Base-by-base conservation (phyloP, 2,113 vertebrate species). In the Meleagris gallopavo region DNA sequence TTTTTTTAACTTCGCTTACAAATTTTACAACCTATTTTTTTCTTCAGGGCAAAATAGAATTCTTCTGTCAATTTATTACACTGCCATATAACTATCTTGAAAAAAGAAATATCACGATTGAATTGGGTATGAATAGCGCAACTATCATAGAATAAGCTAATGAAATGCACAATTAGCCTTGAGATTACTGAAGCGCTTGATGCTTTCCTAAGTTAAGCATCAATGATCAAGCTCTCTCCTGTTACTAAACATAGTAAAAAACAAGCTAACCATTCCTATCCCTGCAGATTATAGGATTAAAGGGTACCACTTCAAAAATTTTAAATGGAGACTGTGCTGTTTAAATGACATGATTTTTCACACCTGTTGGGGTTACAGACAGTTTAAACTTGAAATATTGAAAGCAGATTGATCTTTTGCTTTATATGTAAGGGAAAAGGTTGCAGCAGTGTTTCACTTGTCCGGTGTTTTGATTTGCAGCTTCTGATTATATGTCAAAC, bases 91-190 rank as follows among this genome's bases (percentile, higher is more conserved):
- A 62, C 27, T 16, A 54, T n/a, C 36, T 41, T 82, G 43, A 40
- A 73, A 92, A 81, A 83, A 61, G 10, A 30, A 80, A 22, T 29
- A 76, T 32, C n/a, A 40, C 8, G 40, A 8, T 67, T 73, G 52
- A 66, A 45, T 52, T 65, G 60, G 84, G 58, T 62, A 86, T 66
- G 38, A 79, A 88, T 46, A 69, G 36, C 41, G 80, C 30, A 46
- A 66, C 36, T 91, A 84, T 57, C 52, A 17, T 17, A 74, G 86
- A 92, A 74, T 60, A 77, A 78, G 40, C n/a, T 87, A 93, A 89
- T 66, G 72, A 90, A 91, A 95, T 76, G 76, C 88, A 67, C 80
- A 90, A 78, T 79, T 92, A 83, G 60, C 50, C 84, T 65, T 88
- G 65, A 79, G 83, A 20, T 70, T 88, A 54, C 29, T 40, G 66